Evolutionary conservation across 2,888 invertebrate species (phyloP).

Genomic region (Aporophyla nigra): DNA sequence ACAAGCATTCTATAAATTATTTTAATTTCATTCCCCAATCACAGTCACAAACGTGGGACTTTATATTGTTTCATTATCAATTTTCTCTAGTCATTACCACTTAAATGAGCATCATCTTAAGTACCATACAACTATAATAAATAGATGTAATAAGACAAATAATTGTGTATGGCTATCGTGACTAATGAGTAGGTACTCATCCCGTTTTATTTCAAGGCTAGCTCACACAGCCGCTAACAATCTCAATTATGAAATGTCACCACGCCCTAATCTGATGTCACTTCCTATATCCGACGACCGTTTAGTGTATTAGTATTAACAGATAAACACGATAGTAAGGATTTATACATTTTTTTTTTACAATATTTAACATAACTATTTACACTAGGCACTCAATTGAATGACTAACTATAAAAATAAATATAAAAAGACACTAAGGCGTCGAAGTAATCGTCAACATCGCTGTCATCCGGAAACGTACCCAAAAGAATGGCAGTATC

Average conservation of each 20-base stretch:
- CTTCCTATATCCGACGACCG: conserved; percentile 49
- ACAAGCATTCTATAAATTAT: conserved; percentile 57
- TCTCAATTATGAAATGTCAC: conserved; percentile 65
- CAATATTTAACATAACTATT: no score
- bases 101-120: conserved; percentile 28
- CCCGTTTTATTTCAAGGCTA: conserved; percentile 62
- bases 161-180: conserved; percentile 36
- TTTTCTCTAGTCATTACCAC: conserved; percentile 46
- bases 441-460: no score
- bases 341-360: no score
- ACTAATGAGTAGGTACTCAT: conserved; percentile 57
- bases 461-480: no score
- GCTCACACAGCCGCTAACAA: conserved; percentile 49
- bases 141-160: conserved; percentile 31
- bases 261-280: conserved; percentile 64
- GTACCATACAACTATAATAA: conserved; percentile 6
- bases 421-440: no score
- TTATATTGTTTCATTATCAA: conserved; percentile 54
- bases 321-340: conserved; percentile 7
- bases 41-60: conserved; percentile 50
- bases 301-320: conserved; percentile 23
- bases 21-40: conserved; percentile 58
- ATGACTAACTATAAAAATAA: no score
- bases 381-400: no score
- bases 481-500: no score